Percentiles rank a stretch among this genome's conserved stretches.
These are phyloP conservation scores for Bhutanitis thaidina DNA, from an alignment of 2,888 invertebrate genomes.

Conservation along the genomic window DNA sequence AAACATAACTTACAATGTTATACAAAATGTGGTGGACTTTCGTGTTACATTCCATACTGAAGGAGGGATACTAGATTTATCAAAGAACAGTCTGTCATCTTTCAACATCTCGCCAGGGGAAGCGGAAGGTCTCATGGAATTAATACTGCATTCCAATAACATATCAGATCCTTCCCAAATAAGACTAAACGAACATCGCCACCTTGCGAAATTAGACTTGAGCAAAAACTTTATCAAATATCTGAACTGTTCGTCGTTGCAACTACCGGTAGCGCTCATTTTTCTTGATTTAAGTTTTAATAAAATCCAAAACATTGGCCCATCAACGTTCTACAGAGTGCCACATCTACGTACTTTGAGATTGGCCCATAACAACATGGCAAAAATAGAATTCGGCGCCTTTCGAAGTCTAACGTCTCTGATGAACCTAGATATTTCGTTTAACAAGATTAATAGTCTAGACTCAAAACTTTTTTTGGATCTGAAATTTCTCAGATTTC, in stretches of 20 bases:
- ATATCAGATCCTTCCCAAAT: conserved; percentile 46
- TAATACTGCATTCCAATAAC: conserved; percentile 53
- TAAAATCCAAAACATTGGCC: conserved; percentile 43
- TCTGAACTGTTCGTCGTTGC: conserved; percentile 45
- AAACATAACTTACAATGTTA: conserved; percentile 55
- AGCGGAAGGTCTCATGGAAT: conserved; percentile 41
- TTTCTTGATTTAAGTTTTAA: conserved; percentile 54
- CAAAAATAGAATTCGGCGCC: conserved; percentile 48
- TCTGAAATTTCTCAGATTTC: conserved; percentile 42
- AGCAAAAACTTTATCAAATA: conserved; percentile 48
- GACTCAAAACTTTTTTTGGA: conserved; percentile 59
- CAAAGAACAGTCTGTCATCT: conserved; percentile 50
- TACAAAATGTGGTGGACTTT: conserved; percentile 42
- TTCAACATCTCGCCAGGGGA: conserved; percentile 49
- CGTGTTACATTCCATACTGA: conserved; percentile 53
- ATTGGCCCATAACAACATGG: conserved; percentile 47
- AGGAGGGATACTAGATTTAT: conserved; percentile 61
- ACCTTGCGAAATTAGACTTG: conserved; percentile 47
- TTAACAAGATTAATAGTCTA: conserved; percentile 44
- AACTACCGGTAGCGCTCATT: conserved; percentile 42
- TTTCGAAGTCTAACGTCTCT: conserved; percentile 50
- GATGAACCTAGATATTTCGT: conserved; percentile 38
- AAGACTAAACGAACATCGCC: conserved; percentile 43
- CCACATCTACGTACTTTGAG: conserved; percentile 45
- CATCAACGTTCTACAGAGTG: conserved; percentile 48